Percentiles rank a stretch among this genome's conserved stretches.
These are phyloP conservation scores for Amiota minor DNA, from an alignment of 2,888 invertebrate genomes.

Conservation along the genomic window DNA sequence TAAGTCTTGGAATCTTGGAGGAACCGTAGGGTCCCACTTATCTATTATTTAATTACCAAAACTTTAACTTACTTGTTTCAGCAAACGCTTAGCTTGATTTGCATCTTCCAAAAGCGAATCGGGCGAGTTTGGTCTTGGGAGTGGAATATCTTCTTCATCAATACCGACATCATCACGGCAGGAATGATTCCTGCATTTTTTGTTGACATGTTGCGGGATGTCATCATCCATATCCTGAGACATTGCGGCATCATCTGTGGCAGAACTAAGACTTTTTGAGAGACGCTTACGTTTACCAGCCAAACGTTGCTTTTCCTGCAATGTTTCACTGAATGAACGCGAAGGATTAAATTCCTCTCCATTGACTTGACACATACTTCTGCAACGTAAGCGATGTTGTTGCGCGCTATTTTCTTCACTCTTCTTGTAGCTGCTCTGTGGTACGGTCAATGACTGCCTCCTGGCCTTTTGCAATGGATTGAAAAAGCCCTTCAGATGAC, in stretches of 20 bases:
- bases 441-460: slow-evolving; percentile 57
- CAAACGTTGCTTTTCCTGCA: slow-evolving; percentile 41
- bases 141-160: neutral
- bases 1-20: too few species aligned
- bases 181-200: slow-evolving; percentile 30
- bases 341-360: slow-evolving; percentile 57
- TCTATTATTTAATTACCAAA: neutral
- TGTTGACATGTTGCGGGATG: slow-evolving; percentile 33
- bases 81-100: slow-evolving; percentile 55
- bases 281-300: slow-evolving; percentile 55
- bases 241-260: slow-evolving; percentile 39
- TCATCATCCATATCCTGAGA: neutral
- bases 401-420: slow-evolving; percentile 36
- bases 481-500: slow-evolving; percentile 53
- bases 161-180: neutral
- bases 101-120: slow-evolving; percentile 63
- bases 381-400: slow-evolving; percentile 45
- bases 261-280: slow-evolving; percentile 63
- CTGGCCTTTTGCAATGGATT: slow-evolving; percentile 61
- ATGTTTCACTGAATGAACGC: slow-evolving; percentile 64
- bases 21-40: neutral
- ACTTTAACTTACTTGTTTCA: slow-evolving; percentile 47
- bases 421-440: slow-evolving; percentile 25
- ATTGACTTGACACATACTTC: slow-evolving; percentile 40
- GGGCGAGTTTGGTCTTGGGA: neutral